Percentiles rank a stretch among this genome's conserved stretches.
Evolutionary conservation across 1,140 invertebrate species (phyloP).

Genomic region (Heliconius congener): DNA sequence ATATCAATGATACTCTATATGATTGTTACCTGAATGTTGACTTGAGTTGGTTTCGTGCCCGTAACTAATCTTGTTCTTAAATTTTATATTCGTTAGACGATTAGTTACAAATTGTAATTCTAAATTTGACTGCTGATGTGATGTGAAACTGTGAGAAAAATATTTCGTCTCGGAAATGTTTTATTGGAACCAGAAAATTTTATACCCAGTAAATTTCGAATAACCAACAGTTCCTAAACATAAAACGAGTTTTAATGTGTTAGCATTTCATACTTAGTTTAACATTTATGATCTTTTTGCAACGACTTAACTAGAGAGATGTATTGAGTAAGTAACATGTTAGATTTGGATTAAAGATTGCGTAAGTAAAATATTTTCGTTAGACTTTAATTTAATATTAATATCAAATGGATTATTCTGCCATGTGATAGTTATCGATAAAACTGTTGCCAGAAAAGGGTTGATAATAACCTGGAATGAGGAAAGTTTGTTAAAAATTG

Average conservation of each 20-base stretch:
- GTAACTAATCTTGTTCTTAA: constrained; percentile 20
- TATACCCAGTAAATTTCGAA: not conserved
- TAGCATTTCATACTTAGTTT: constrained; percentile 31
- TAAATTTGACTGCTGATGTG: constrained; percentile 2
- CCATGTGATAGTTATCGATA: not conserved
- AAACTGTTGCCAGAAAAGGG: not conserved
- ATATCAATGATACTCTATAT: not conserved
- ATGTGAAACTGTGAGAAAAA: constrained; percentile 26
- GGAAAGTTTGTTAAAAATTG: constrained; percentile 13
- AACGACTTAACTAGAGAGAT: not conserved
- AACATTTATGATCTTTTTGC: constrained; percentile 16
- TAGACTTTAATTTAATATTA: not conserved
- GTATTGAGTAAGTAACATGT: not conserved
- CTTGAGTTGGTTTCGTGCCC: not conserved
- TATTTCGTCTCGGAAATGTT: constrained; percentile 3
- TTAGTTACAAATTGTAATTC: constrained; percentile 23
- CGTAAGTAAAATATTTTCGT: not conserved
- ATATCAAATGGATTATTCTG: not conserved
- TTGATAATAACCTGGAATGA: constrained; percentile 4
- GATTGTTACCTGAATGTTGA: not conserved
- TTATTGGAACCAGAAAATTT: constrained; percentile 16
- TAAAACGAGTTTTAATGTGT: constrained; percentile 21
- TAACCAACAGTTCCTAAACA: constrained; percentile 22
- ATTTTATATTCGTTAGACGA: constrained; percentile 3
- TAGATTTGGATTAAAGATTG: not conserved